Base-by-base conservation (phyloP, 2,113 vertebrate species). In the Cromileptes altivelis region DNA sequence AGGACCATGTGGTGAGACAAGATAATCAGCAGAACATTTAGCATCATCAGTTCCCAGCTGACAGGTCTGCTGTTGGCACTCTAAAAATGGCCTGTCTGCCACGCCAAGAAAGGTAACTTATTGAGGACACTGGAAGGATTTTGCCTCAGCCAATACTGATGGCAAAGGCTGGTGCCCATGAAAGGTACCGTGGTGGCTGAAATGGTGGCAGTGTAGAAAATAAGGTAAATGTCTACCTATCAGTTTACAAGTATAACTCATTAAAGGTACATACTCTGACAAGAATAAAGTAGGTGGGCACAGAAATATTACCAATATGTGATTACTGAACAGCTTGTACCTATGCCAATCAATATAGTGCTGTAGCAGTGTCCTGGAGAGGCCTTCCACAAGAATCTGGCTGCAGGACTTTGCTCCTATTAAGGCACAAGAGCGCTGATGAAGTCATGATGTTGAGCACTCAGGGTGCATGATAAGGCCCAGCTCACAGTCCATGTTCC, bases 1-100 rank as follows among this genome's bases (percentile, higher is more conserved):
- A 27, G 56, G 45, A 45, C 57, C 77, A 75, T 83, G 71, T 82
- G 75, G 42, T 61, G 37, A 65, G 81, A 80, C 27, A 63, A 85
- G 82, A 87, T 85, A 78, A 78, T 83, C 81, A 79, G 76, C 25
- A 4, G 58, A 75, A 84, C 60, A 75, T 58, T 50, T 62, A 61
- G 50, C 64, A 73, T 62, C 62, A 77, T 85, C 72, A 69, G 30
- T 84, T 58, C 53, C 33, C 49, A 50, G 47, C 70, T 84, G 77
- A 88, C 56, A 74, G 64, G 42, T 60, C 68, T 65, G 47, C 13
- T 42, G 47, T 21, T 61, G 40, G 52, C 57, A 11, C 65, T 56
- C 61, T 67, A 37, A 80, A 83, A 89, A 61, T 50, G 25, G 42
- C 53, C 47, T 70, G 80, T 47, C 37, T 69, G 56, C 63, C 63